Base-by-base conservation (phyloP, 2,888 invertebrate genomes). In the Tetranychus piercei region DNA sequence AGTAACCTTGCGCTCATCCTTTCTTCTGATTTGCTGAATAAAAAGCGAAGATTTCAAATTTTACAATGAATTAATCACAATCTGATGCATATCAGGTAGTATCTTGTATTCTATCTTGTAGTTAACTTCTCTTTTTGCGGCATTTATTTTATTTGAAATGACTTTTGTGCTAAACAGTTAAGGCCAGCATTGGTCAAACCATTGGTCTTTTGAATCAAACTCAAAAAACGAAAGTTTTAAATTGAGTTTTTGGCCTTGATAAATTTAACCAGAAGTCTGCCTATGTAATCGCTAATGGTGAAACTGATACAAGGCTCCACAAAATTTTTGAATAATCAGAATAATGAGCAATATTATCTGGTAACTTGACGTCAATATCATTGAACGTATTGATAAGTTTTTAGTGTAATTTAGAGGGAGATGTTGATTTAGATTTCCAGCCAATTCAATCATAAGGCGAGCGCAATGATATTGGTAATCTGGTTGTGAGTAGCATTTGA, bases 111-210 rank as follows among this genome's bases (percentile, higher is more conserved):
- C 43, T 34, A 23, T 55, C 43, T 64, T 71, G 23, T 65, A 74
- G n/a, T 55, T 20, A 9, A 6, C 22, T 11, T 74, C 71, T 22
- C 71, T 45, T 23, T 74, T 64, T 55, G 74, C 72, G 23, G 74
- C 74, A 22, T 72, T 71, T 34, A 74, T 55, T 22, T 4, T 4
- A 23, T 23, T 69, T 22, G 66, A 66, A 7, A 20, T 66, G 15
- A 11, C 23, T 20, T 69, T 69, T 6, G n/a, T 15, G 7, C 7
- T 64, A n/a, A 11, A 44, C 7, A 64, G 74, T 65, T 73, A 44
- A 69, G 55, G 15, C 6, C 55, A 55, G 55, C 9, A 55, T 55
- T 55, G 55, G 55, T 9, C 55, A 2, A 55, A 55, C 15, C 55
- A 55, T 55, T 55, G 55, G 15, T 55, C 55, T 7, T 55, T 55